These are phyloP conservation scores for Drosophila vallismaia DNA, from an alignment of 2,888 invertebrate species.

Conservation along the genomic window DNA sequence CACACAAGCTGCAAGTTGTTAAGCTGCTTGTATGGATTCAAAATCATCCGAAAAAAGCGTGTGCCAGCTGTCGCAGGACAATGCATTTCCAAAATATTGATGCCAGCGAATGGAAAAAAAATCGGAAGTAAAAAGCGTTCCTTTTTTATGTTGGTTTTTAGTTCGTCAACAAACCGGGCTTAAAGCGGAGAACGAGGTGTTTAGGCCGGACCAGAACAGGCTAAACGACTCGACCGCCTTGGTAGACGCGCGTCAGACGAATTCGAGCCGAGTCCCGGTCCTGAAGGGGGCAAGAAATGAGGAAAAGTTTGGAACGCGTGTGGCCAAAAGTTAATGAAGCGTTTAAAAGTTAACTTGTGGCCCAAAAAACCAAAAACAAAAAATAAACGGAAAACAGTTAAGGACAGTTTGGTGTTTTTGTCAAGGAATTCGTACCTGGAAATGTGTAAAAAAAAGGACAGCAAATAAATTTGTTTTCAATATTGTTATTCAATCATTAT, in stretches of 20 bases:
- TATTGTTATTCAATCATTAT: not conserved
- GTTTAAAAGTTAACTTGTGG: slow-evolving; percentile 73
- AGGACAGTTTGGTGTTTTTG: slow-evolving; percentile 16
- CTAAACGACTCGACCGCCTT: slow-evolving; percentile 41
- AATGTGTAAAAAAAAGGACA: not conserved
- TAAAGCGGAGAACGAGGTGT: slow-evolving; percentile 58
- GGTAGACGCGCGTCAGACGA: slow-evolving; percentile 72
- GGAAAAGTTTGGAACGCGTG: slow-evolving; percentile 73
- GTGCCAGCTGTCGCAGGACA: slow-evolving; percentile 71
- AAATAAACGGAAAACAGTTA: slow-evolving; percentile 54
- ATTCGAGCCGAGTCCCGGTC: slow-evolving; percentile 42
- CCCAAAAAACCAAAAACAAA: slow-evolving; percentile 39
- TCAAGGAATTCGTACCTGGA: slow-evolving; percentile 2
- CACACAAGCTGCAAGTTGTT: slow-evolving; percentile 59
- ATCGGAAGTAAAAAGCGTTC: slow-evolving; percentile 72
- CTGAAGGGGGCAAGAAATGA: slow-evolving; percentile 30
- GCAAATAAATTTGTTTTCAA: not conserved
- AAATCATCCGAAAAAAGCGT: slow-evolving; percentile 68
- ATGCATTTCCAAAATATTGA: slow-evolving; percentile 53
- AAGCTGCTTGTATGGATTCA: slow-evolving; percentile 72
- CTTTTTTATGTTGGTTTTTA: slow-evolving; percentile 23
- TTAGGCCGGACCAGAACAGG: slow-evolving; percentile 56
- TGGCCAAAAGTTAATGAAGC: slow-evolving; percentile 81
- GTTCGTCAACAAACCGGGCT: slow-evolving; percentile 15
- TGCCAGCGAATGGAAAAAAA: slow-evolving; percentile 51